Percentiles rank a stretch among this genome's conserved stretches.
These are phyloP conservation scores for Antigone vipio DNA, from an alignment of 2,113 vertebrate genomes.

Conservation along the genomic window DNA sequence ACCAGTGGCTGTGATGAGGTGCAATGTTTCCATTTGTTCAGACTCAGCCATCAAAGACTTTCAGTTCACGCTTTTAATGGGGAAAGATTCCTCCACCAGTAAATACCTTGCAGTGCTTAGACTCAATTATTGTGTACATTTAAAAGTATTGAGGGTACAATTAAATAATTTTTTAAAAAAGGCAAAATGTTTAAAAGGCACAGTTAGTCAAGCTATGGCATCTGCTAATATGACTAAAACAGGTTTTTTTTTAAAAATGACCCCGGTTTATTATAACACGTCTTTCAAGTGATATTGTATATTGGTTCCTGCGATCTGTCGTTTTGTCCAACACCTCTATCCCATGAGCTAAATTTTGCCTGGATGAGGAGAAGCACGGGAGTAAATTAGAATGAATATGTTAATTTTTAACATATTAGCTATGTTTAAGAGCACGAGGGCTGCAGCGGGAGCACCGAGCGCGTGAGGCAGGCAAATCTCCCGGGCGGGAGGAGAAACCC, in stretches of 20 bases:
- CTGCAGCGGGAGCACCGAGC: neutral
- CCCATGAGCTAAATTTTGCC: neutral
- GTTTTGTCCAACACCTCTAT: neutral
- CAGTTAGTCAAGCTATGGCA: neutral
- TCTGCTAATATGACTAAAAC: neutral
- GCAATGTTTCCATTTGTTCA: neutral
- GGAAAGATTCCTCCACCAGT: neutral
- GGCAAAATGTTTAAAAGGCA: neutral
- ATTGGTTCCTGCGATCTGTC: neutral
- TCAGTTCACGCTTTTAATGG: neutral
- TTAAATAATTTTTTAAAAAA: neutral
- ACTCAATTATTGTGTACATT: neutral
- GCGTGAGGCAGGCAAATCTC: neutral
- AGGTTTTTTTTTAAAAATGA: neutral
- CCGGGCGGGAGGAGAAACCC: neutral
- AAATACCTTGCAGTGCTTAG: neutral
- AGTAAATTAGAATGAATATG: neutral
- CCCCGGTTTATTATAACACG: neutral
- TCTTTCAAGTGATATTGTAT: neutral
- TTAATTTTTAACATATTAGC: neutral
- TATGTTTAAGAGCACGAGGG: neutral
- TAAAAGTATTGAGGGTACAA: neutral
- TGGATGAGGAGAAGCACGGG: neutral
- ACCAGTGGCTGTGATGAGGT: neutral
- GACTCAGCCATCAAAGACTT: neutral